Percentiles rank a stretch among this genome's conserved stretches.
These are phyloP conservation scores for Muntiacus muntjak DNA, from an alignment of 2,113 vertebrate species.

Conservation along the genomic window DNA sequence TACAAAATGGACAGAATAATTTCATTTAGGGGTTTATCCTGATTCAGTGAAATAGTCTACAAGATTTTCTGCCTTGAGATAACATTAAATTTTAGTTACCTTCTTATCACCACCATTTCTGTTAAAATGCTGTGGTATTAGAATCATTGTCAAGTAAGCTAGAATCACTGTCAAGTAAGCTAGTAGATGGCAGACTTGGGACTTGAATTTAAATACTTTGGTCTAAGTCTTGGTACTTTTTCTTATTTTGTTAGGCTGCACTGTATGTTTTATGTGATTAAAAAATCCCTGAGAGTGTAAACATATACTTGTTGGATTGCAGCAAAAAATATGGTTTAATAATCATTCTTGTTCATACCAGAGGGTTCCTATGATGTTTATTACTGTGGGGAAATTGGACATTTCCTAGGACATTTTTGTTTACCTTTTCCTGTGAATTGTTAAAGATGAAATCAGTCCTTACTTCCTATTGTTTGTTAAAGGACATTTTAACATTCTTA, in stretches of 20 bases:
- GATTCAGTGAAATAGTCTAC: background rate
- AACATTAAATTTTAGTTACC: background rate
- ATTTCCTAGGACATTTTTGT: background rate
- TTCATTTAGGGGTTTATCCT: background rate
- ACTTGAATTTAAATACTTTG: slow-evolving; percentile 35
- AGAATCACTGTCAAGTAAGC: slow-evolving; percentile 8
- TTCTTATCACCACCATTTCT: background rate
- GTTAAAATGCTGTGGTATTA: background rate
- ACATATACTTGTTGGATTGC: slow-evolving; percentile 14
- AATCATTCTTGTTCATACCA: background rate
- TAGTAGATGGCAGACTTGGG: background rate
- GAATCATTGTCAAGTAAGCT: slow-evolving; percentile 24
- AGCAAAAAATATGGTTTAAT: background rate
- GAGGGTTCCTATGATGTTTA: background rate
- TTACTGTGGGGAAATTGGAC: background rate
- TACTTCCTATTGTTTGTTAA: background rate
- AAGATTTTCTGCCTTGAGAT: background rate
- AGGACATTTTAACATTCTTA: slow-evolving; percentile 1
- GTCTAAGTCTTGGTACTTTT: background rate
- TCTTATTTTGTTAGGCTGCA: background rate
- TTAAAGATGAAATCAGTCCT: background rate
- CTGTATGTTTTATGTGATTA: background rate
- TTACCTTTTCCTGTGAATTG: background rate
- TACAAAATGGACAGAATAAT: background rate
- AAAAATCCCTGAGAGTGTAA: background rate